These are phyloP conservation scores for Petrocephalus microphthalmus DNA, from an alignment of 2,113 vertebrate genomes.

Conservation along the genomic window DNA sequence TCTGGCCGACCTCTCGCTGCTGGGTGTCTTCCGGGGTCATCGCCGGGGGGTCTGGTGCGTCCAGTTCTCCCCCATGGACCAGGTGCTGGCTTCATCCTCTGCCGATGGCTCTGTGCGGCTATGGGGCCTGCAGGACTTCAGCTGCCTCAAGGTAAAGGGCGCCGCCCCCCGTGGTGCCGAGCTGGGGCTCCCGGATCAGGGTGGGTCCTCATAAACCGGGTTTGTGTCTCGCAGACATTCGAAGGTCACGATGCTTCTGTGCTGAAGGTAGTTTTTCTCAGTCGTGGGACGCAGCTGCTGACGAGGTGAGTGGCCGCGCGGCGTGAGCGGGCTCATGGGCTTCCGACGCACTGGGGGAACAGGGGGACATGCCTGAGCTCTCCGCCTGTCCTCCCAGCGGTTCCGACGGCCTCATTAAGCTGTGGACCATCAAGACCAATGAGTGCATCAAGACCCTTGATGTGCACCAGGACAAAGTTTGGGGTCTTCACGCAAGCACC, in stretches of 20 bases:
- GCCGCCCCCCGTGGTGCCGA: neutral
- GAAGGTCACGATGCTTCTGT: slow-evolving; percentile 93
- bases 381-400: slow-evolving; percentile 59
- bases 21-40: slow-evolving; percentile 83
- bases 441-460: slow-evolving; percentile 90
- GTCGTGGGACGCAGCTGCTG: slow-evolving; percentile 81
- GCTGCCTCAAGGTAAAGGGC: slow-evolving; percentile 80
- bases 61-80: slow-evolving; percentile 89
- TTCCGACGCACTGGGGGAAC: neutral
- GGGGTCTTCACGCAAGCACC: slow-evolving; percentile 80
- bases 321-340: neutral
- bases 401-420: slow-evolving; percentile 86
- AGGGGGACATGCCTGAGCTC: neutral
- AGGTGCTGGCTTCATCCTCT: slow-evolving; percentile 82
- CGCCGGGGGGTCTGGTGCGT: slow-evolving; percentile 85
- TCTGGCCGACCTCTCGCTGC: slow-evolving; percentile 56
- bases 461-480: slow-evolving; percentile 87
- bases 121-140: slow-evolving; percentile 86
- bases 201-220: neutral
- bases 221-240: slow-evolving; percentile 72
- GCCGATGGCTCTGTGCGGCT: slow-evolving; percentile 84
- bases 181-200: neutral
- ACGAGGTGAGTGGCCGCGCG: slow-evolving; percentile 63
- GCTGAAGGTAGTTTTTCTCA: slow-evolving; percentile 87
- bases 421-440: slow-evolving; percentile 95